Evolutionary conservation across 2,113 vertebrate species (phyloP).

Genomic region (Mus pahari): DNA sequence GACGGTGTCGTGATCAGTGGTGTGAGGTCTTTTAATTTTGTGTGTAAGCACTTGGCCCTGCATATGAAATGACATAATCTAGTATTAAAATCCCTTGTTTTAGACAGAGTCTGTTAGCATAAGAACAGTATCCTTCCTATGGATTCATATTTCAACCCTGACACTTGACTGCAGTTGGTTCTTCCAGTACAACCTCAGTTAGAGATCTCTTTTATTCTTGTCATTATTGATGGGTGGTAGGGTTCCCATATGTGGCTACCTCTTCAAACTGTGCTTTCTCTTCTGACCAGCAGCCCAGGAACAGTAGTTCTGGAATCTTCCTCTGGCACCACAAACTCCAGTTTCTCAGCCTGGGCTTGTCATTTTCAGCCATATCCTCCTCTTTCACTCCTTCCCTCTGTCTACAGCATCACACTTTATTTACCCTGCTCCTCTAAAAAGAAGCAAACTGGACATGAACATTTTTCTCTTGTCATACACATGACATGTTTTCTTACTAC

Average conservation of each 20-base stretch:
- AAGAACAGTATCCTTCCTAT: conserved; percentile 20
- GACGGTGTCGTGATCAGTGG: background rate
- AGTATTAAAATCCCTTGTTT: background rate
- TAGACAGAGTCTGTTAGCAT: background rate
- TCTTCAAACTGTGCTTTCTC: background rate
- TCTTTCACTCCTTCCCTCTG: background rate
- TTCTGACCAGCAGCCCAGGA: background rate
- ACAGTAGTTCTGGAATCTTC: background rate
- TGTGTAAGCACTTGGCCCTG: background rate
- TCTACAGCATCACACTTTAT: background rate
- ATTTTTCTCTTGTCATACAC: background rate
- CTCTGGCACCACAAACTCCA: background rate
- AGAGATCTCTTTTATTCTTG: background rate
- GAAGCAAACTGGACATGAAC: background rate
- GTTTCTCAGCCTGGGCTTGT: background rate
- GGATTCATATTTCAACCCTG: background rate
- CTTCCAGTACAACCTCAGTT: background rate
- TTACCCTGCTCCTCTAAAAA: background rate
- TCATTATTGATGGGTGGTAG: background rate
- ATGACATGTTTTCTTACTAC: background rate
- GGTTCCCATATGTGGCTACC: background rate
- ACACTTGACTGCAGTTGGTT: background rate
- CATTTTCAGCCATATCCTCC: background rate
- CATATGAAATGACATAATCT: background rate
- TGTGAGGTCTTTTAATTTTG: conserved; percentile 1